Base-by-base conservation (phyloP, 2,888 invertebrate genomes). In the Calephelis perditalis region DNA sequence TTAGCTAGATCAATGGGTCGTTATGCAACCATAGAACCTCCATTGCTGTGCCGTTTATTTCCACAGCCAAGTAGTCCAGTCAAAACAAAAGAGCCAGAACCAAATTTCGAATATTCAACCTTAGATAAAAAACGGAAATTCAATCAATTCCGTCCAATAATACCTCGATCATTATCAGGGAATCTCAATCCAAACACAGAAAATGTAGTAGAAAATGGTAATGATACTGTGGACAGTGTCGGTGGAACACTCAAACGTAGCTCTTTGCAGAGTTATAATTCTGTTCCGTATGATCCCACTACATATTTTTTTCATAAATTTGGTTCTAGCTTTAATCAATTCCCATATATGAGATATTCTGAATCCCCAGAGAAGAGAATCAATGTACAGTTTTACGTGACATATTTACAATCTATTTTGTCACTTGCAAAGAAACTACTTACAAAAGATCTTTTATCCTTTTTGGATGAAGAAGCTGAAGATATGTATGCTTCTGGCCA, bases 311-410 rank as follows among this genome's bases (percentile, higher is more conserved):
- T 98, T 75, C 94, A 95, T 62, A 96, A 96, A 73, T 97, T 96
- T 76, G 98, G 98, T 8, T 97, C 98, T 0, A 97, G 96, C 79
- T 98, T 98, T 77, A 96, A 96, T 82, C 96, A 97, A 79, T 96
- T 96, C 72, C 95, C 96, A 0, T 95, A 96, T 67, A 94, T 96
- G 93, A 91, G 95, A 67, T 94, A 95, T 66, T 93, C 94, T 1
- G 96, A 96, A 69, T 93, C 93, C 0, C 93, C 94, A 0, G 94
- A 94, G 64, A 94, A 94, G 75, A 91, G 92, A 70, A 83, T 86
- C n/a, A 91, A 87, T 59, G 88, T 95, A 63, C 93, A 94, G 69
- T 95, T 96, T 73, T 93, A 94, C 11, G 94, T 96, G 59, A 93
- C 94, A 60, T 96, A 97, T 79, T 83, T 97, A 61, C 94, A 96